Percentiles rank a stretch among this genome's conserved stretches.
These are phyloP conservation scores for Drosophila takahashii DNA, from an alignment of 1,140 invertebrate species.

Conservation along the genomic window DNA sequence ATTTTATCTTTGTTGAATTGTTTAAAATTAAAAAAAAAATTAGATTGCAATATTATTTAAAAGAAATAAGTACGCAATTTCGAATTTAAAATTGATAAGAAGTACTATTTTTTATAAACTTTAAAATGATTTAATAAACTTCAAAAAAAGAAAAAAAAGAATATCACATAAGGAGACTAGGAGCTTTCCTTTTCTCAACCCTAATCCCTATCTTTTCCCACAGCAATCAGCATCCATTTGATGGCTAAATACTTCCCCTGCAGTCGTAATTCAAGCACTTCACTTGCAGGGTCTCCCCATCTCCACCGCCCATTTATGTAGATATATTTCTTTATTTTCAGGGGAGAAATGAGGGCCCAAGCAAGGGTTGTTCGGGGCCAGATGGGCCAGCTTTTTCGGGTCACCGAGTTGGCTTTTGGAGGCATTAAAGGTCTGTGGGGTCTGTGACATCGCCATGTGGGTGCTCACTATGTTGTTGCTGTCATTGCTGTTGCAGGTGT, in stretches of 20 bases:
- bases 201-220: background rate
- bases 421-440: slow-evolving; percentile 19
- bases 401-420: slow-evolving; percentile 23
- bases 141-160: too few relatives aligned
- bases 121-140: too few relatives aligned
- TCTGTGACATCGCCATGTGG: slow-evolving; percentile 50
- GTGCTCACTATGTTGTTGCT: slow-evolving; percentile 30
- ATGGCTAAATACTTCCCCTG: slow-evolving; percentile 56
- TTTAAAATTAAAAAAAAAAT: too few relatives aligned
- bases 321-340: background rate
- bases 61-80: too few relatives aligned
- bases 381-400: slow-evolving; percentile 24
- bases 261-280: slow-evolving; percentile 17
- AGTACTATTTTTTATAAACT: too few relatives aligned
- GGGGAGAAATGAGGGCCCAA: background rate
- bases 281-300: background rate
- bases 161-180: background rate
- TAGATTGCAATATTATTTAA: too few relatives aligned
- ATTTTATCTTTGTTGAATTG: too few relatives aligned
- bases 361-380: slow-evolving; percentile 8
- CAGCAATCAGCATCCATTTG: slow-evolving; percentile 64
- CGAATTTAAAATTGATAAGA: too few relatives aligned
- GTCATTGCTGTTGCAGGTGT: slow-evolving; percentile 6
- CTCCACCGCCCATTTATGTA: too few relatives aligned
- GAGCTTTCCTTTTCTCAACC: background rate